Evolutionary conservation across 1,140 invertebrate genomes (phyloP), one percentile per base, ranked within the genome.

Genomic region (Diorhabda carinulata): DNA sequence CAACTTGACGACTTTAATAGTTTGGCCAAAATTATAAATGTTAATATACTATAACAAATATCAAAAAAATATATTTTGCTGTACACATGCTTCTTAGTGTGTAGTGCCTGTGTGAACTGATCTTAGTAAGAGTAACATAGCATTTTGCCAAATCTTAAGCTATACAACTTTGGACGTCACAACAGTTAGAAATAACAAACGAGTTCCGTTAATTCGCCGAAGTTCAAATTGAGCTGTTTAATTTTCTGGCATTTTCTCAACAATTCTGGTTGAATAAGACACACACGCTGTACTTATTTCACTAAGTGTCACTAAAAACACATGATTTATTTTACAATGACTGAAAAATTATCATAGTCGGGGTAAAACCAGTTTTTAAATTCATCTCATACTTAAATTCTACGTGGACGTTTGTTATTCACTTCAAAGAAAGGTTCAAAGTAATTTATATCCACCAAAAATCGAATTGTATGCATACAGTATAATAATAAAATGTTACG

Each of bases 111-210:
- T 25, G 25, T 25, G 25, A 25, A 25, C 25, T 25, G 25, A 25
- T 25, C 25, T 25, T 25, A 25, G 25, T 52, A 52, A 52, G 63
- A 58, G 40, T 59, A 66, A 66, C 40, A 66, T 74, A 74, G 74
- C 74, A 74, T 66, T 75, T 74, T 64, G 71, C 74, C 72, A 75
- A 64, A 64, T 57, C 63, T 64, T 64, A 64, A 76, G 72, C 75
- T 78, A 78, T 78, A 76, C 73, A 75, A 73, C 70, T 74, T 74
- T 78, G 76, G 76, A 78, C 76, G 74, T 73, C 77, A 76, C 77
- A 70, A 78, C 74, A 76, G 69, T 74, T 74, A 77, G 70, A 74
- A 72, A 74, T 64, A 64, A 64, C 52, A 52, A 64, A 64, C 43
- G 25, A 64, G 63, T 64, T 47, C 56, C 45, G 63, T 62, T 64